Conservation (phyloP, 2,113 vertebrate species). For the Salvelinus alpinus region DNA sequence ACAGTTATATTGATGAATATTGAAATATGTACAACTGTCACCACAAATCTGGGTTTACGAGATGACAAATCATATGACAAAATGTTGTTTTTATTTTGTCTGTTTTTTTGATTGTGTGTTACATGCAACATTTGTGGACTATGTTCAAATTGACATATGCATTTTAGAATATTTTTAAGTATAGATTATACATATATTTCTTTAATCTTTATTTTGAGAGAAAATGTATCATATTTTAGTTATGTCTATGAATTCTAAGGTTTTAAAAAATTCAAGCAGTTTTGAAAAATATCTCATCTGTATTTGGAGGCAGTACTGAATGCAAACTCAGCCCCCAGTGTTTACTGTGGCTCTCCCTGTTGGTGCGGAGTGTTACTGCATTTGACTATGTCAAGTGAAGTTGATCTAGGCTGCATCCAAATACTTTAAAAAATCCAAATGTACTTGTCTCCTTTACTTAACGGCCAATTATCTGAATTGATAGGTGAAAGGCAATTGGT, state of each 20-base stretch:
- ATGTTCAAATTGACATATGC: constrained; percentile 69
- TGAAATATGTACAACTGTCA: constrained; percentile 31
- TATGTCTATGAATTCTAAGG: constrained; percentile 55
- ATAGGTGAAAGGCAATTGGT: neutral
- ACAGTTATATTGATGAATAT: constrained; percentile 24
- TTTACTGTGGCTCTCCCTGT: constrained; percentile 71
- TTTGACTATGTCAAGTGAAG: constrained; percentile 58
- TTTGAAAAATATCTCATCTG: constrained; percentile 42
- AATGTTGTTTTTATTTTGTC: constrained; percentile 54
- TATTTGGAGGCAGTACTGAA: constrained; percentile 46
- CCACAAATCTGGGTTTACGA: constrained; percentile 51
- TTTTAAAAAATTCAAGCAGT: constrained; percentile 43
- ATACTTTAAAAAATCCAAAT: constrained; percentile 43
- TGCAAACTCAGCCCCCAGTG: constrained; percentile 41
- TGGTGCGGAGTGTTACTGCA: constrained; percentile 82
- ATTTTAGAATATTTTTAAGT: constrained; percentile 66
- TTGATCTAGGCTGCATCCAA: constrained; percentile 34
- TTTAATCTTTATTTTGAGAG: constrained; percentile 71
- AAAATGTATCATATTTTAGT: constrained; percentile 73
- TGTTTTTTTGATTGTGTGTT: constrained; percentile 71
- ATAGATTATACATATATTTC: constrained; percentile 70
- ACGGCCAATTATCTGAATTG: neutral
- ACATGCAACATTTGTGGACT: constrained; percentile 80
- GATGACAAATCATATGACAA: constrained; percentile 27
- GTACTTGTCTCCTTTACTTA: constrained; percentile 64